Percentiles rank a stretch among this genome's conserved stretches.
phyloP scores from a whole-genome alignment of 2,888 invertebrate species.

The Mallateleia sp. region DNA sequence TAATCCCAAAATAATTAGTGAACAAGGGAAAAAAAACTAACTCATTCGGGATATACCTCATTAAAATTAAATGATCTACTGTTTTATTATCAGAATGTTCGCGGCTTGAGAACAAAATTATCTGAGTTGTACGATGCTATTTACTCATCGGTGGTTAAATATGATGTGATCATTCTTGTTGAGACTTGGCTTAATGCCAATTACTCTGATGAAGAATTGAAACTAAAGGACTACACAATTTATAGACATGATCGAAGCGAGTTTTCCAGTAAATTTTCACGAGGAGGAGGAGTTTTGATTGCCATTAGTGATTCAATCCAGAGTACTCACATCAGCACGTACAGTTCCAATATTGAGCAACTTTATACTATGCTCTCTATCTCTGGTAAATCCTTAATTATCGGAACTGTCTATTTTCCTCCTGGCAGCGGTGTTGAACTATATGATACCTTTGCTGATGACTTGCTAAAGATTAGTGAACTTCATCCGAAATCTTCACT shows the following conservation, averaged over 20 bases:
- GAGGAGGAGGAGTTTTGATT: background rate
- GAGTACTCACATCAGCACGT: background rate
- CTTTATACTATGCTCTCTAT: background rate
- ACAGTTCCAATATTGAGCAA: background rate
- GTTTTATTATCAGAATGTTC: too few relatives aligned
- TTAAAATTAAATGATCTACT: too few relatives aligned
- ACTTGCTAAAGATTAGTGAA: background rate
- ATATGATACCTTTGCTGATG: background rate
- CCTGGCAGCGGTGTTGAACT: background rate
- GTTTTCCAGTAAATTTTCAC: background rate
- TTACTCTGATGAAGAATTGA: background rate
- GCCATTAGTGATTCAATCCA: background rate
- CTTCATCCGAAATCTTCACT: background rate
- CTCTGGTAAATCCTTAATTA: too few relatives aligned
- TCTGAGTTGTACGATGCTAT: background rate
- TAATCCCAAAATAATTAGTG: background rate
- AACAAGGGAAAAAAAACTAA: background rate
- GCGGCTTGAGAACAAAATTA: conserved; percentile 1
- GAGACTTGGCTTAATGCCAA: background rate
- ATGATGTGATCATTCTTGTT: background rate
- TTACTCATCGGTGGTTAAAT: background rate
- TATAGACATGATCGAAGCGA: background rate
- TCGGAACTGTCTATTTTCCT: background rate
- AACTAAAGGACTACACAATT: background rate
- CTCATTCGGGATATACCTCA: background rate